phyloP scores from a whole-genome alignment of 2,888 invertebrate genomes.

The Heliconius erato region DNA sequence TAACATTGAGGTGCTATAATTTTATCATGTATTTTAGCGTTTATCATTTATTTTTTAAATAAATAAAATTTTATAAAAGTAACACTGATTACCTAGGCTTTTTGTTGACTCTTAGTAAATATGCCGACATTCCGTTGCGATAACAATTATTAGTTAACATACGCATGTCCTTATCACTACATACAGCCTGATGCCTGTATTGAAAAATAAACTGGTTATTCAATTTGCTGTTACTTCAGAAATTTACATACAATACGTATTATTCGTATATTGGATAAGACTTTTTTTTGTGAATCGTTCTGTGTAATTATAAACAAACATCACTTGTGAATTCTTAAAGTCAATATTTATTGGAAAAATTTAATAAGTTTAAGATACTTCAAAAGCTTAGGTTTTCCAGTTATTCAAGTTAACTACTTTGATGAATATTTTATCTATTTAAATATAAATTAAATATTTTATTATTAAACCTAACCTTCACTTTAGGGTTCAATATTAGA shows the following conservation, averaged over 20 bases:
- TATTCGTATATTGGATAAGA: not conserved
- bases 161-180: not conserved
- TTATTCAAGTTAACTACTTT: too few species aligned
- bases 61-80: not conserved
- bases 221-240: conserved; percentile 33
- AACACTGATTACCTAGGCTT: not conserved
- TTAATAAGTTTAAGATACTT: too few species aligned
- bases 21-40: not conserved
- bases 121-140: not conserved
- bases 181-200: not conserved
- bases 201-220: conserved; percentile 39
- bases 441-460: not conserved
- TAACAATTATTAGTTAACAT: not conserved
- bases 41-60: not conserved
- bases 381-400: too few species aligned
- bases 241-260: conserved; percentile 43
- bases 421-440: too few species aligned
- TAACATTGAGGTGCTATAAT: not conserved
- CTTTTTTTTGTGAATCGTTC: not conserved
- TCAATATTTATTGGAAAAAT: not conserved
- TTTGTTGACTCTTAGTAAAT: not conserved
- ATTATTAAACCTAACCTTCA: not conserved
- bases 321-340: not conserved
- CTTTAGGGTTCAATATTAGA: conserved; percentile 15
- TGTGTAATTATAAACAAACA: not conserved